Evolutionary conservation across 2,113 vertebrate species (phyloP), one percentile per base, ranked within the genome.

Genomic region (Pachycephala philippinensis): DNA sequence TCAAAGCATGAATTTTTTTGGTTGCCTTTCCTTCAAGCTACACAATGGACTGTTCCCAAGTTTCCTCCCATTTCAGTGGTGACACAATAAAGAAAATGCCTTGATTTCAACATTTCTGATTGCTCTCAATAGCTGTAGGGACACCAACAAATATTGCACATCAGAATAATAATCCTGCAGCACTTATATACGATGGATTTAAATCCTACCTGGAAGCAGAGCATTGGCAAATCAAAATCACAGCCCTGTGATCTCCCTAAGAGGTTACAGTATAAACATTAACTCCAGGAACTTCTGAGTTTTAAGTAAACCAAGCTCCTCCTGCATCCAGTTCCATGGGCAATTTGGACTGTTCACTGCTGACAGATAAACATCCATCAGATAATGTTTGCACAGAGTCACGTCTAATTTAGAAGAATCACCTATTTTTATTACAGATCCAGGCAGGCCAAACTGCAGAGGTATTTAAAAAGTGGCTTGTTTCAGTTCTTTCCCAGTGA

Each of bases 101-200:
- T 82, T 84, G 47, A 89, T 26, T 87, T 63, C 44, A 75, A 15
- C 27, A 60, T 52, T 82, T 82, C 60, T 87, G 42, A 61, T 7
- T 33, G 27, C 2, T 37, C 63, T 26, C 23, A 39, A 2, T 10
- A 63, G 12, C 1, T 42, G 12, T 4, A 63, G 10, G 56, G 56
- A 37, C 59, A 60, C 61, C 22, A 49, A 40, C 28, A 72, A 11
- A 18, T 8, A 69, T 0, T 19, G 10, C 65, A 85, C 60, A 21
- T 28, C 3, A 37, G 8, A 47, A 21, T 7, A 84, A 87, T 5
- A 71, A 84, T 50, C 49, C 45, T 2, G 4, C 22, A 47, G 59
- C 0, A 0, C 11, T 72, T 33, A 22, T 5, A 40, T 1, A 44
- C 0, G 0, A 39, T 14, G 26, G 44, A 56, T 54, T 85, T 75